A percentile compares a stretch with the other conserved stretches of the same genome.
Evolutionary conservation across 2,797 vertebrate species (phyloP).

Genomic region (Aviceda cuculoides): DNA sequence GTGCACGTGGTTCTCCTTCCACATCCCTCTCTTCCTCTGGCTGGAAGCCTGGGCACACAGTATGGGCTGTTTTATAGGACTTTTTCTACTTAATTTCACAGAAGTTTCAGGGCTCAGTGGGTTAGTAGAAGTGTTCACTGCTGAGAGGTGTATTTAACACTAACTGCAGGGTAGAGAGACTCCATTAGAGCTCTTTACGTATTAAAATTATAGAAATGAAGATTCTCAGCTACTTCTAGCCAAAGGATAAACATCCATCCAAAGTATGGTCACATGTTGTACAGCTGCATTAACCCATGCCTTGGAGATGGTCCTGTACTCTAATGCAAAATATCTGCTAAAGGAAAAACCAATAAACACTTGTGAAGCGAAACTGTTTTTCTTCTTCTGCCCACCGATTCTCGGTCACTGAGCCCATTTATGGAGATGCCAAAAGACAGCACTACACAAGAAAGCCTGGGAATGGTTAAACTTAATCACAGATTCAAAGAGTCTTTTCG

Average conservation of each 20-base stretch:
- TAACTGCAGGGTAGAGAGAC: background rate
- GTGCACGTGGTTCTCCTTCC: background rate
- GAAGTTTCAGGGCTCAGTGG: background rate
- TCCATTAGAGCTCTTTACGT: background rate
- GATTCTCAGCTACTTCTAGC: background rate
- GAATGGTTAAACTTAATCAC: background rate
- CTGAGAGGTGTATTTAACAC: background rate
- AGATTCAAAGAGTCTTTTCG: background rate
- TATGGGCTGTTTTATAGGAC: background rate
- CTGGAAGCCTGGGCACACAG: background rate
- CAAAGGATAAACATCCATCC: background rate
- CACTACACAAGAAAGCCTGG: background rate
- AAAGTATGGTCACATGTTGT: background rate
- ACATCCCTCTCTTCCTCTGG: background rate
- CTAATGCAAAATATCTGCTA: background rate
- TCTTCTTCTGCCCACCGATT: background rate
- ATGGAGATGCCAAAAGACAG: background rate
- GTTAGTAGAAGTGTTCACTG: background rate
- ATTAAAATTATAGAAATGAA: background rate
- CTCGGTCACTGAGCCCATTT: background rate
- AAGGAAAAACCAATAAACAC: background rate
- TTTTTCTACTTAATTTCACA: background rate
- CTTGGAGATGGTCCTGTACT: background rate
- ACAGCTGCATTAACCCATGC: background rate
- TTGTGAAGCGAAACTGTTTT: background rate